Percentiles rank a stretch among this genome's conserved stretches.
Conservation (phyloP, 2,113 vertebrate genomes). For the Epinephelus lanceolatus region DNA sequence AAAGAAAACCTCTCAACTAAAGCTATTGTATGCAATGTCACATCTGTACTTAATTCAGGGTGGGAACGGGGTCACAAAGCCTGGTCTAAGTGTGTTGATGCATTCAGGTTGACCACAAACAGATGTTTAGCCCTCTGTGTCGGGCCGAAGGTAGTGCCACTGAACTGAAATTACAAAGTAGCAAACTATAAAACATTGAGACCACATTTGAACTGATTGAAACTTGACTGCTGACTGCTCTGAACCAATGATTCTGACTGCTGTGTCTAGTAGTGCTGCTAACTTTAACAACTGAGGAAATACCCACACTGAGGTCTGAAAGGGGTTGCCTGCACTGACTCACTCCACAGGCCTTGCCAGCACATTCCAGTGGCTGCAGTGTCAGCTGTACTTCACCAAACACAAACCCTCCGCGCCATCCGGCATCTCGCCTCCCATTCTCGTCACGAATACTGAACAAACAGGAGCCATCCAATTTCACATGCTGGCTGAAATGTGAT, state of each 20-base stretch:
- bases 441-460: constrained; percentile 47
- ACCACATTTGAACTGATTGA: not conserved
- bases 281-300: not conserved
- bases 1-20: not conserved
- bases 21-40: not conserved
- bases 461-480: constrained; percentile 17
- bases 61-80: not conserved
- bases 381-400: constrained; percentile 74
- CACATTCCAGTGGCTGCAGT: constrained; percentile 78
- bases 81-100: not conserved
- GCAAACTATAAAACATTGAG: not conserved
- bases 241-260: constrained; percentile 6
- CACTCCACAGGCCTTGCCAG: constrained; percentile 55
- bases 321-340: constrained; percentile 25
- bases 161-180: not conserved
- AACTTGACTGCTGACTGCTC: not conserved
- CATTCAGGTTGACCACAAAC: not conserved
- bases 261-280: not conserved
- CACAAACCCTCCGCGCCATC: constrained; percentile 35
- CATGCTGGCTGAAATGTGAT: constrained; percentile 4
- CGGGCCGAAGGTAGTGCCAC: not conserved
- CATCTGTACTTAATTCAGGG: not conserved
- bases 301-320: constrained; percentile 27
- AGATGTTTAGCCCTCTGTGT: not conserved
- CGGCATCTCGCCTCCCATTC: constrained; percentile 36